Evolutionary conservation across 1,140 invertebrate genomes (phyloP), one percentile per base, ranked within the genome.

Genomic region (Drosophila orena): DNA sequence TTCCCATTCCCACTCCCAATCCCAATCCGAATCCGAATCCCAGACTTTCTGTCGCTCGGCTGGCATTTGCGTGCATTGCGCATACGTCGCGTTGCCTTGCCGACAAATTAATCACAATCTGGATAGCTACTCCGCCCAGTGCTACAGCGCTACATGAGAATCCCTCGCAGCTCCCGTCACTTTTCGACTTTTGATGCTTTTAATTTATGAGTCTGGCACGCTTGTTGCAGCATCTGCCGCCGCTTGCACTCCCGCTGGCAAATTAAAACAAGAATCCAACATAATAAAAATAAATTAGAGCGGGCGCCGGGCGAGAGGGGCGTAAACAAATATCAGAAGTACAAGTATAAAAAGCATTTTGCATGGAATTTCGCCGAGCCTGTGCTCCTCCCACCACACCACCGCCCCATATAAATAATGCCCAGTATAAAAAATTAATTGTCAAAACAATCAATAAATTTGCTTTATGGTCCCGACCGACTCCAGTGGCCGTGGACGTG

Each of bases 381-480:
- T 62, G 34, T 49, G 40, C 34, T 55, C 24, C 17, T 44, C 27
- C 55, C 50, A 27, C 60, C 35, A 34, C 50, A 27, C 60, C 35
- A 34, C 40, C 11, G 14, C 30, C 30, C 53, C 57, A 73, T 54
- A 88, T 78, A 79, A 81, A 79, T 88, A 86, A 81, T 61, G 71
- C 52, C 65, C 60, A 76, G 59, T 86, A 85, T 81, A 79, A 83
- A 81, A 86, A 83, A 58, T 77, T 86, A 88, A 83, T 86, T 86
- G 83, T 88, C 79, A 86, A 81, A 83, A 83, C 83, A 86, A 88
- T 86, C 83, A 77, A 86, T 86, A 86, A 88, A 88, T 81, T 79
- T 61, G 58, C 56, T 86, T 86, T 81, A 86, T 88, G 78, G 64
- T 56, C 77, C 35, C 43, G 7, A 3, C 14, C 37, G 57, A 38